Base-by-base conservation (phyloP, 1,140 invertebrate species). In the Drosophila nigrodunni region DNA sequence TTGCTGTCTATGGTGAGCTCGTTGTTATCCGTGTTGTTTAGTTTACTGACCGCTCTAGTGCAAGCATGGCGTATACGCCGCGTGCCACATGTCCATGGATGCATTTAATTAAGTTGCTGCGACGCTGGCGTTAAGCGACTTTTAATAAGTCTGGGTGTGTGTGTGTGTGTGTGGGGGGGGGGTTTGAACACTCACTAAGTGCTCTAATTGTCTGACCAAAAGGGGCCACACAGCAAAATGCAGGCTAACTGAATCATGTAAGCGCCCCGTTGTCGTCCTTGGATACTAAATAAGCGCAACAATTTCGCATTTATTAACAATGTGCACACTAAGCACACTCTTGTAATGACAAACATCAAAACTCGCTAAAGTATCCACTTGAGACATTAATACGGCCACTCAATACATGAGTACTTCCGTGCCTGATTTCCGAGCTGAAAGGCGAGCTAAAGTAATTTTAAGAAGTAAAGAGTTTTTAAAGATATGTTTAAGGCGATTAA, bases 1-100 rank as follows among this genome's bases (percentile, higher is more conserved):
- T 34, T 52, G 73, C 13, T 62, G 55, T 59, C 49, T 60, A 44
- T 72, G 57, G 41, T 18, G 37, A 66, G 74, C 62, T 61, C 74
- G 60, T 77, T 77, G 60, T 77, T 73, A 65, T 39, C 54, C 68
- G 43, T 58, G 74, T 61, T 77, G 74, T 73, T 77, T 77, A 68
- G 62, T 59, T 68, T 44, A 37, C 41, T 59, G 61, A 44, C 46
- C 41, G 44, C 54, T 74, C 34, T 25, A 67, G 52, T 30, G 54
- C 47, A 77, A 74, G 65, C 75, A 77, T 78, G 59, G 75, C 64
- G 59, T 55, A 60, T 60, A 71, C 60, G 71, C 57, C 49, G 57
- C 65, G 25, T 73, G 61, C 61, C 61, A 4, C 39, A 10, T 41
- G 37, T 35, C 39, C 64, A 58, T 66, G 50, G 37, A 59, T 73